Evolutionary conservation across 92 coral and sea anemone species (phyloP), one percentile per base, ranked within the genome.

Genomic region (Bergia puertoricense): DNA sequence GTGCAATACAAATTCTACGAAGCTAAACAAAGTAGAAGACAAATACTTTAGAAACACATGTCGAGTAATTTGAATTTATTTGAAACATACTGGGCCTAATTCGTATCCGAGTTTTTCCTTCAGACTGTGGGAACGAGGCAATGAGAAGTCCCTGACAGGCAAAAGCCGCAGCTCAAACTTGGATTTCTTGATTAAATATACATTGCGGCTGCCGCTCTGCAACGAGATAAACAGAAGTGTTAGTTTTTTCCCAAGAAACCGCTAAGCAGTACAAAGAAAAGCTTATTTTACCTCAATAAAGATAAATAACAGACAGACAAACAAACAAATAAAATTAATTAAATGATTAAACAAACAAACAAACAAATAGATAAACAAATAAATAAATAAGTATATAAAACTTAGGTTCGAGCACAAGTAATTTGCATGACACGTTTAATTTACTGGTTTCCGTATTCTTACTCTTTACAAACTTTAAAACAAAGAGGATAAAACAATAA

Each of bases 71-170:
- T 67, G 36, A 22, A 82, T 72, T 84, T 92, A 94, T 54, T 89
- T 74, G 95, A 94, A 94, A 78, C 97, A 94, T 36, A 94, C 97
- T 14, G 97, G 95, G 44, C 97, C 97, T 45, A 94, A 77, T 66
- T 94, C 95, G 71, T 90, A 90, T 79, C 91, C 88, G 82, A 94
- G 91, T 86, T 89, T 91, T 77, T 92, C 96, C 56, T 86, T 89
- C 50, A 75, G 46, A 73, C 81, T 71, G 85, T 85, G 86, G 48
- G 92, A 85, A 51, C 86, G 90, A 22, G 76, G 88, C 87, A 94
- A 84, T 14, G 91, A 78, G 78, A 94, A 92, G 89, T 94, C 97
- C 43, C 89, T 89, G 68, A 94, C 83, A 14, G 97, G 97, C 62
- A 94, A 86, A 42, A 93, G 79, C 13, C 93, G 95, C 88, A 92